A percentile compares a stretch with the other conserved stretches of the same genome.
Conservation (phyloP, 2,113 vertebrate species). For the Caretta caretta region DNA sequence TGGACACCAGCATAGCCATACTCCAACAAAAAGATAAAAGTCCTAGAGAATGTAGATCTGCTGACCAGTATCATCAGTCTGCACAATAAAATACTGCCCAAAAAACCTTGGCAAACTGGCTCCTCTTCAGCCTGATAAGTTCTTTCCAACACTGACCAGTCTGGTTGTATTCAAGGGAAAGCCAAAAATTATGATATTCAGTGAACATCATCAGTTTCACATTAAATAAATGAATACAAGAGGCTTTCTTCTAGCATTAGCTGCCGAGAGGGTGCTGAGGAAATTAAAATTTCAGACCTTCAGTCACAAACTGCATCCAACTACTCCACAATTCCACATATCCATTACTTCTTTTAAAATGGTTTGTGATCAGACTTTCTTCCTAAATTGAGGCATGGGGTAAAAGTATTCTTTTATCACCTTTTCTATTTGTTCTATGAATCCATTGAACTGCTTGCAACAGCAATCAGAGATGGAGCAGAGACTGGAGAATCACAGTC, state of each 20-base stretch:
- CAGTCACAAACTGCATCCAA: not conserved
- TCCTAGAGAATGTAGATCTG: not conserved
- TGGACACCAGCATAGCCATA: not conserved
- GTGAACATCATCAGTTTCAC: not conserved
- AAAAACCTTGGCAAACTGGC: not conserved
- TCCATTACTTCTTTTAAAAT: not conserved
- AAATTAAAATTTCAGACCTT: not conserved
- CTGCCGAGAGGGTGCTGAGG: not conserved
- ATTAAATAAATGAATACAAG: not conserved
- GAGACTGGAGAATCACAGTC: not conserved
- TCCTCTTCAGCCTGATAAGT: not conserved
- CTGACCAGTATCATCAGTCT: not conserved
- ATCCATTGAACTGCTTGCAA: not conserved
- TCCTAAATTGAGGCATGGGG: not conserved
- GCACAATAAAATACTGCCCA: not conserved
- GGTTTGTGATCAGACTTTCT: not conserved
- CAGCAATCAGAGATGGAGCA: not conserved
- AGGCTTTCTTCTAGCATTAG: too few relatives aligned
- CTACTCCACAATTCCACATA: not conserved
- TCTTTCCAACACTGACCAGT: not conserved
- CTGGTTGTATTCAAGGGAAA: not conserved
- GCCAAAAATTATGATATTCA: not conserved
- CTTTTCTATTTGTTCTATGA: not conserved
- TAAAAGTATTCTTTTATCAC: conserved; percentile 10
- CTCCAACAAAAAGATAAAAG: conserved; percentile 2